Evolutionary conservation across 1,140 invertebrate genomes (phyloP).

Genomic region (Drosophila rufa): DNA sequence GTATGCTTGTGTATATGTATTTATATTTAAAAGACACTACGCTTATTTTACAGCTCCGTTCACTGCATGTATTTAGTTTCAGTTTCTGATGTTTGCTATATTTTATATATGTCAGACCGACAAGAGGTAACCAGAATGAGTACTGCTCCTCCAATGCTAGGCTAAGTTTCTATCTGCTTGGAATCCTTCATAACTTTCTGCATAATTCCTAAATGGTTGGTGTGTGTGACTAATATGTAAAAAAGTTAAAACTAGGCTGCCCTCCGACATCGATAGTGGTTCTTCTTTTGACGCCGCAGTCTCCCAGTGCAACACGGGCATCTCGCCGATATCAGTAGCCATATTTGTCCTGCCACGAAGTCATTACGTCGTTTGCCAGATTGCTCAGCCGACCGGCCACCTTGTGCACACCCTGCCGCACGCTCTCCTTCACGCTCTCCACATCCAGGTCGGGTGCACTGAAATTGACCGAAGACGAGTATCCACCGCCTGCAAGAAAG

Average conservation of each 20-base stretch:
- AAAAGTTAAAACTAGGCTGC: conserved; percentile 51
- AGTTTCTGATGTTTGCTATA: conserved; percentile 17
- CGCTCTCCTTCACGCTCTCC: conserved; percentile 98
- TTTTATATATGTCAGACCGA: conserved; percentile 45
- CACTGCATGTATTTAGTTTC: conserved; percentile 30
- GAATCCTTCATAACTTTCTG: conserved; percentile 65
- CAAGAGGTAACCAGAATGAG: conserved; percentile 15
- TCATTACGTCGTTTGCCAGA: conserved; percentile 97
- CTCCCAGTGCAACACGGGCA: not conserved
- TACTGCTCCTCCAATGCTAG: conserved; percentile 27
- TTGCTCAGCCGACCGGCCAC: conserved; percentile 97
- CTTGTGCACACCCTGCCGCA: conserved; percentile 97
- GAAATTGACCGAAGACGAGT: conserved; percentile 75
- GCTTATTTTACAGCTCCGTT: conserved; percentile 44
- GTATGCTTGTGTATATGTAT: conserved; percentile 11
- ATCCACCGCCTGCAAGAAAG: conserved; percentile 43
- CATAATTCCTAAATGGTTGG: conserved; percentile 44
- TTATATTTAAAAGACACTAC: conserved; percentile 63
- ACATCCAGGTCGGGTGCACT: conserved; percentile 87
- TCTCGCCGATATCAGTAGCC: conserved; percentile 86
- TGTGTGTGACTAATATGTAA: conserved; percentile 59
- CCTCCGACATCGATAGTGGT: not conserved
- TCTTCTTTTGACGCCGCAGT: conserved; percentile 1
- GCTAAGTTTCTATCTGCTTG: conserved; percentile 51
- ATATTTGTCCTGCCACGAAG: conserved; percentile 93